Conservation (phyloP, 2,797 vertebrate species). For the Uromys caudimaculatus region DNA sequence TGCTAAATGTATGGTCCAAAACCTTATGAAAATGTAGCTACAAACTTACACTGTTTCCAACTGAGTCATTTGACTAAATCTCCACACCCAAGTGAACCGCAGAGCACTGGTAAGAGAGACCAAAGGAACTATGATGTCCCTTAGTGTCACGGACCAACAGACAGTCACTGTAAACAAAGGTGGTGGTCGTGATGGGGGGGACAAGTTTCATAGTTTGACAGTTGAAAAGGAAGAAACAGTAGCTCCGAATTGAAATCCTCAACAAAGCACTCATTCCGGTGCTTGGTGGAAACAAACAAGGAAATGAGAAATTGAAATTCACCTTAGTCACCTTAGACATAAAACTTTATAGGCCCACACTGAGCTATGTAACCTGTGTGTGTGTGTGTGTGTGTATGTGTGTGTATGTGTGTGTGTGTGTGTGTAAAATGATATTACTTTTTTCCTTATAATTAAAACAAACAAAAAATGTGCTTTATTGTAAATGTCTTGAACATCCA, state of each 20-base stretch:
- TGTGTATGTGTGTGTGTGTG: not conserved
- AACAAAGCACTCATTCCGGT: not conserved
- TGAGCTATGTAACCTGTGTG: not conserved
- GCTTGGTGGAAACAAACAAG: not conserved
- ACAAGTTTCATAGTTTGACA: constrained; percentile 22
- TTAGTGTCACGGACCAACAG: not conserved
- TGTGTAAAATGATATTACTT: not conserved
- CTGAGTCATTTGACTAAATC: not conserved
- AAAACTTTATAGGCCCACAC: not conserved
- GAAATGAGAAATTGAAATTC: not conserved
- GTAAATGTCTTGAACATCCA: not conserved
- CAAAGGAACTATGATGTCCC: not conserved
- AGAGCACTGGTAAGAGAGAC: not conserved
- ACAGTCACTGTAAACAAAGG: constrained; percentile 6
- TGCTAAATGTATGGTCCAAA: not conserved
- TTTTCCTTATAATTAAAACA: not conserved
- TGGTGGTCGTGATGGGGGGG: not conserved
- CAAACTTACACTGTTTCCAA: not conserved
- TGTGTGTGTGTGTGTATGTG: not conserved
- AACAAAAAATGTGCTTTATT: not conserved
- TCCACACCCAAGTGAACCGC: not conserved
- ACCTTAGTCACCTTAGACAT: not conserved
- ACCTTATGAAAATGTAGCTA: not conserved
- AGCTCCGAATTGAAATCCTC: not conserved
- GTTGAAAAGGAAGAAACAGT: not conserved